These are phyloP conservation scores for Elephantulus edwardii DNA, from an alignment of 2,113 vertebrate genomes.

Conservation along the genomic window DNA sequence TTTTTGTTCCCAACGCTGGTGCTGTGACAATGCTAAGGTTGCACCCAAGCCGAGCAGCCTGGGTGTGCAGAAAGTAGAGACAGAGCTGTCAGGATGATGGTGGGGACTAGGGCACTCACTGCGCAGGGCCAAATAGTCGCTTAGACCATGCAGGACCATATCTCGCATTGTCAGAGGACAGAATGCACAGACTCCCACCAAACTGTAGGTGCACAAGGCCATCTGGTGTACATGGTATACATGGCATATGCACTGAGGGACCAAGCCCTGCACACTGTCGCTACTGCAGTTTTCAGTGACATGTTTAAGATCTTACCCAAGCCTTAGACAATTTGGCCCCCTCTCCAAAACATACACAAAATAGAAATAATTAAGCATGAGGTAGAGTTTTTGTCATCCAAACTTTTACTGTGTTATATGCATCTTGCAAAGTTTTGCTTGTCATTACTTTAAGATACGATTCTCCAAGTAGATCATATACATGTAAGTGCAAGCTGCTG, in stretches of 20 bases:
- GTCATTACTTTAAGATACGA: not conserved
- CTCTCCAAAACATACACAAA: slow-evolving; percentile 8
- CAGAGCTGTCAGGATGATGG: too few relatives aligned
- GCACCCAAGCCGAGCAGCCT: too few relatives aligned
- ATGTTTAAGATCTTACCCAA: not conserved
- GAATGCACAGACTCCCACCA: not conserved
- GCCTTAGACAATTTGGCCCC: not conserved
- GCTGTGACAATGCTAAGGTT: too few relatives aligned
- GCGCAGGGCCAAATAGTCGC: too few relatives aligned
- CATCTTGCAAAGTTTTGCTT: not conserved
- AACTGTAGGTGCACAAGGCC: not conserved
- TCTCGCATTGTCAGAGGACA: not conserved
- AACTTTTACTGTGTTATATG: not conserved
- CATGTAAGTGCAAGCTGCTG: not conserved
- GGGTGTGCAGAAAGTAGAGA: too few relatives aligned
- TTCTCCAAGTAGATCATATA: not conserved
- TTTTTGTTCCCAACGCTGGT: not conserved
- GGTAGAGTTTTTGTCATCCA: not conserved
- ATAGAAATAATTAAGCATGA: not conserved
- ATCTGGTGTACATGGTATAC: too few relatives aligned
- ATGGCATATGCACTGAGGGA: not conserved
- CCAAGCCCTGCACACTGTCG: not conserved
- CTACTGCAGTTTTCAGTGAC: not conserved
- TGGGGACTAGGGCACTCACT: too few relatives aligned
- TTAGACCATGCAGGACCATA: too few relatives aligned